Conservation (phyloP, 2,113 vertebrate genomes). For the Coracopsis vasa region DNA sequence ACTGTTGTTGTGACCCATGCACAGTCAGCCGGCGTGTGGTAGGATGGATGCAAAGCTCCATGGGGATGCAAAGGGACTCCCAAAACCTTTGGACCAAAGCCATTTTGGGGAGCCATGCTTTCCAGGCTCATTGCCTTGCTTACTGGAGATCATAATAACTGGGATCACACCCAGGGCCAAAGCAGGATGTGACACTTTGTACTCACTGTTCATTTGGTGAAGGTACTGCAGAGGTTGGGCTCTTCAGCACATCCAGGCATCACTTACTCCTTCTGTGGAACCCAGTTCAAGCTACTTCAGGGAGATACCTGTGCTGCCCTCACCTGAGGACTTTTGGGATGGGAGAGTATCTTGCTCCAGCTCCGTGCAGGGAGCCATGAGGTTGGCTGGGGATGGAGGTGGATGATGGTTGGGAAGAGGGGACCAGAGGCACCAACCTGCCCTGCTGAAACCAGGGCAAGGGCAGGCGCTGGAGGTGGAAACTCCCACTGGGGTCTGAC, state of each 20-base stretch:
- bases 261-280: neutral
- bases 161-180: neutral
- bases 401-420: neutral
- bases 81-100: neutral
- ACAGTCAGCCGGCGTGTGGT: accelerated
- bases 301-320: neutral
- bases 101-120: neutral
- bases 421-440: neutral
- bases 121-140: neutral
- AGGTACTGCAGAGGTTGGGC: neutral
- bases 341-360: neutral
- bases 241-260: neutral
- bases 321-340: neutral
- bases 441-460: neutral
- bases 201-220: neutral
- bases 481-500: neutral
- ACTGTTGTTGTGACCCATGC: neutral
- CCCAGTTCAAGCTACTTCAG: neutral
- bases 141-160: neutral
- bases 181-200: accelerated
- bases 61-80: neutral
- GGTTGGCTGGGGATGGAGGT: neutral
- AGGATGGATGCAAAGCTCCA: neutral
- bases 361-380: neutral
- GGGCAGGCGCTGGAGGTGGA: neutral